Base-by-base conservation (phyloP, 2,113 vertebrate genomes). In the Oryzias javanicus region DNA sequence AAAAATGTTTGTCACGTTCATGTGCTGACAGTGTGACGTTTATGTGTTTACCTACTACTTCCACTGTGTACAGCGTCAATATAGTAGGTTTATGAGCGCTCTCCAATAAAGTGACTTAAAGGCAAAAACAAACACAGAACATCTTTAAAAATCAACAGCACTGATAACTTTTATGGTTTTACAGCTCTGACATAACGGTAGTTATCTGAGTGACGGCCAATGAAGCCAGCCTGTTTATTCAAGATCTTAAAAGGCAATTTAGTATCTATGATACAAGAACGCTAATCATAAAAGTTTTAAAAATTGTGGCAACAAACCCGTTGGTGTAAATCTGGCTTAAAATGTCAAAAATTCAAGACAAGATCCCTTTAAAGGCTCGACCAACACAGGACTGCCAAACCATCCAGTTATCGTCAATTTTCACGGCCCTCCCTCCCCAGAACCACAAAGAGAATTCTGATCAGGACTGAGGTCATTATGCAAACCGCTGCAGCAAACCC, bases 401-500 rank as follows among this genome's bases (percentile, higher is more conserved):
- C 40, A 25, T 52, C 59, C 41, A 65, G 75, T 79, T 67, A 67
- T 61, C 55, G 61, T 57, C 49, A 44, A 46, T 62, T 65, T 49
- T 51, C 54, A 50, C 48, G 22, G 47, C 64, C 51, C 46, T 57
- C 74, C 62, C 51, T 66, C 8, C 10, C 72, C 50, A 68, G 60
- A 61, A 75, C 72, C 72, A 24, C 60, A 64, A 80, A 81, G 79
- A 81, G 18, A 80, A 84, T 76, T 78, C 70, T 79, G 78, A 71
- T 74, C 74, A 69, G 72, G 78, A 63, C 73, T 41, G 70, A 76
- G 74, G 80, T 85, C 81, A 87, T 82, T 78, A 83, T 73, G 68
- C 69, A 78, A 63, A 55, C 60, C 75, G 81, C 64, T 80, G 80
- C 83, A 74, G 78, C 83, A 80, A 60, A 67, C 75, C 72, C 6